Evolutionary conservation across 2,797 vertebrate genomes (phyloP), one percentile per base, ranked within the genome.

Genomic region (Cyclopterus lumpus): DNA sequence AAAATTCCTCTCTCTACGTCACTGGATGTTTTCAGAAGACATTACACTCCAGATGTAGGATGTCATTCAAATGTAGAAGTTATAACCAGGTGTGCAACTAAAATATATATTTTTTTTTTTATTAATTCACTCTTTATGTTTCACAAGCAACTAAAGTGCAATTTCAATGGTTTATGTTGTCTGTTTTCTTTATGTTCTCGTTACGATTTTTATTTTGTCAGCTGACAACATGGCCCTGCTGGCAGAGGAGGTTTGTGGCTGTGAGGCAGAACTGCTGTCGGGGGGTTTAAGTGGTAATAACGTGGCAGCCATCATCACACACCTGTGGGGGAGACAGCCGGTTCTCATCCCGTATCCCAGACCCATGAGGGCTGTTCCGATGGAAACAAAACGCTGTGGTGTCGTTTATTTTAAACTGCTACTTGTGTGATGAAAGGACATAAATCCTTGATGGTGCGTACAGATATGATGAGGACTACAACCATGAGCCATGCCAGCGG

Each of bases 391-490:
- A 18, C 7, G 11, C 40, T 72, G 44, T 62, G 16, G 18, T 20
- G 3, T 36, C 24, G 8, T 4, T 18, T 9, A 9, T 58, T 20
- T 34, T n/a, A 26, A 6, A 11, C 18, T 6, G 7, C 53, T 58
- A 12, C 40, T 46, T 4, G 11, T 14, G 10, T 53, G 10, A 8
- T 53, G 8, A 63, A 34, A 38, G 28, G 62, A 36, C 2, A 67
- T 15, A 55, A 28, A 46, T 83, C 84, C 86, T 90, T 95, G 77
- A 95, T 89, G 16, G 40, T 36, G 32, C 64, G 15, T 18, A 3
- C 91, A 97, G 97, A 88, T 98, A 98, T 26, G 97, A 98, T 2
- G 96, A 97, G 80, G 97, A 98, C 83, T 96, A 92, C 86, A 98
- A 98, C 90, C 97, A 97, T 0, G 97, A 97, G 79, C 97, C 97